phyloP scores from a whole-genome alignment of 2,797 vertebrate genomes.

The Helarctos malayanus region DNA sequence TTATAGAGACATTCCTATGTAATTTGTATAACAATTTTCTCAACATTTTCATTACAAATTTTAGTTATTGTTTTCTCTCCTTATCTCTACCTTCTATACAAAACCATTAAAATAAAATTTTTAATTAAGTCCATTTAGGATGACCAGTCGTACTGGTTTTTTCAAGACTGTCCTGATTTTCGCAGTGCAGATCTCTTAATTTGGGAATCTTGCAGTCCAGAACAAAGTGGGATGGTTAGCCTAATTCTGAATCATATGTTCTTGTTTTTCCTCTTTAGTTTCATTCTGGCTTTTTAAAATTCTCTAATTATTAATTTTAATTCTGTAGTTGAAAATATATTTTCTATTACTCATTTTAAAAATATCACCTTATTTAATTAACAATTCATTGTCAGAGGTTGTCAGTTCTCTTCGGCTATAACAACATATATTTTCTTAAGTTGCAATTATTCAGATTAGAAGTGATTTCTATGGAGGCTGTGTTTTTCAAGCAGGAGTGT shows the following conservation, averaged over 20 bases:
- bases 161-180: background rate
- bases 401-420: background rate
- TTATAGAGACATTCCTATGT: background rate
- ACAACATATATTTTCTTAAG: background rate
- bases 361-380: conserved; percentile 4
- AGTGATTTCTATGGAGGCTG: background rate
- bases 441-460: background rate
- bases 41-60: conserved; percentile 13
- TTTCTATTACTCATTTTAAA: conserved; percentile 43
- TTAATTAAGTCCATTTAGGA: background rate
- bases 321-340: background rate
- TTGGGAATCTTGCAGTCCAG: background rate
- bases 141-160: background rate
- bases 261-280: background rate
- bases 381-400: background rate
- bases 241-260: background rate
- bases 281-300: background rate
- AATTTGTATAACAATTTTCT: conserved; percentile 1
- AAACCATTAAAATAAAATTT: background rate
- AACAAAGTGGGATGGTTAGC: background rate
- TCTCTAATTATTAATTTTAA: conserved; percentile 19
- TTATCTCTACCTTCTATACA: background rate
- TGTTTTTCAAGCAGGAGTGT: background rate
- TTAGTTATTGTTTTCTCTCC: background rate
- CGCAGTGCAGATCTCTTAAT: background rate